Conservation (phyloP, 30 jellyfish, hydroid and myxozoan species). For the Mastigias papua region DNA sequence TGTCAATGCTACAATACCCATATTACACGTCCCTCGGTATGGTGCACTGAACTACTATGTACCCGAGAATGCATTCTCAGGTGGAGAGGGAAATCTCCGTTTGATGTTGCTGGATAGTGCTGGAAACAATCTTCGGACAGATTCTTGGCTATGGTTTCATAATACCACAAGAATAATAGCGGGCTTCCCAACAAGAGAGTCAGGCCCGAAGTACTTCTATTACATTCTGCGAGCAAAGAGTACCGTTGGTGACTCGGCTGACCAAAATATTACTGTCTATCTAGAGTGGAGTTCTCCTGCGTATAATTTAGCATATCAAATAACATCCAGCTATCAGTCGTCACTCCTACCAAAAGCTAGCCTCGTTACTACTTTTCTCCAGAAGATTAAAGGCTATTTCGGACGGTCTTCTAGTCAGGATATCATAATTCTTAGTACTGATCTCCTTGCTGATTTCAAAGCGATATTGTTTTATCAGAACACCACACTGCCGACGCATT, state of each 20-base stretch:
- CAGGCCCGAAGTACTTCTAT: neutral
- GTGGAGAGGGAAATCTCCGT: conserved; percentile 48
- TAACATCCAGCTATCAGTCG: conserved; percentile 21
- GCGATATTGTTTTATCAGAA: conserved; percentile 54
- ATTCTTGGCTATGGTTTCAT: conserved; percentile 83
- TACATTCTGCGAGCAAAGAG: conserved; percentile 63
- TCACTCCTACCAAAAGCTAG: conserved; percentile 39
- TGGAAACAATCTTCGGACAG: conserved; percentile 56
- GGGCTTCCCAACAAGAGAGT: conserved; percentile 80
- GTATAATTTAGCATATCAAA: conserved; percentile 39
- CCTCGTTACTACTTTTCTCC: conserved; percentile 40
- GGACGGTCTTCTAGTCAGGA: conserved; percentile 32
- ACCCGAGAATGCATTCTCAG: conserved; percentile 67
- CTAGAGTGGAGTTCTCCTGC: conserved; percentile 57
- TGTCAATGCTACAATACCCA: conserved; percentile 72
- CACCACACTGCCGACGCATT: conserved; percentile 70
- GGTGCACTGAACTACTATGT: conserved; percentile 53
- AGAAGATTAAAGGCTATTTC: conserved; percentile 51
- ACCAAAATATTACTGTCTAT: conserved; percentile 61
- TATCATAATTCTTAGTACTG: conserved; percentile 33
- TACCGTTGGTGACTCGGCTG: conserved; percentile 59
- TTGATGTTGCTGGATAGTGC: conserved; percentile 13
- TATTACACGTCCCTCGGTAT: conserved; percentile 61
- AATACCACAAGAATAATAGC: conserved; percentile 41
- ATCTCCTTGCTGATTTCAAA: conserved; percentile 31